Base-by-base conservation (phyloP, 2,888 invertebrate genomes). In the Odontomyia ornata region DNA sequence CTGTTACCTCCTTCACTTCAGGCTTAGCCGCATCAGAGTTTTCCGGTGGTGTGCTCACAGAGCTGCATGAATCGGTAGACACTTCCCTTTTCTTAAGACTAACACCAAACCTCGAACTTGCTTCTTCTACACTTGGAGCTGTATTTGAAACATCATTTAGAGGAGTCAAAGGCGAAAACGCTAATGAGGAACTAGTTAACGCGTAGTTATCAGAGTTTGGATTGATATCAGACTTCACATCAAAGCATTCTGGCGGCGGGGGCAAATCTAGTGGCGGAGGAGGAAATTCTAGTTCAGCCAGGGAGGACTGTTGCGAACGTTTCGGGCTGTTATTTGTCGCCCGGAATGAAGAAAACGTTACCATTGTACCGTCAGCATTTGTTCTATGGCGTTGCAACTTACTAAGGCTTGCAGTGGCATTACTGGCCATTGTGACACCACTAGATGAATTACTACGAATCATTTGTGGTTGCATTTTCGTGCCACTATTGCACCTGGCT, bases 371-470 rank as follows among this genome's bases (percentile, higher is more conserved):
- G 78, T 90, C 90, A 21, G 88, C 87, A 79, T 88, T 87, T 65
- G 87, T 89, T 79, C 89, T 87, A 82, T 88, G 89, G 18, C 89
- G 86, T 79, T 88, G 88, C 81, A 91, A 87, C 78, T 91, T 90
- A 79, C 85, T 87, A 1, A 87, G 80, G 80, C 90, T 88, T 76
- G 89, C 89, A 0, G 91, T 89, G 21, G 92, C 91, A 75, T 91
- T 91, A 81, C 89, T 89, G 30, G 88, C 91, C 80, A 90, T 89
- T 0, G 92, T 92, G 11, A 93, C 93, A 9, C 95, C 95, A 65
- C 95, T 93, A 0, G 95, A 95, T 0, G 95, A 95, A 86, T 95
- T 96, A 83, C 95, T 95, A 52, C 95, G 90, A 79, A 94, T 95
- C 95, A 96, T 96, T 87, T 95, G 95, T 21, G 92, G 91, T 82